phyloP scores from a whole-genome alignment of 2,888 invertebrate species.

The Cinara cedri region DNA sequence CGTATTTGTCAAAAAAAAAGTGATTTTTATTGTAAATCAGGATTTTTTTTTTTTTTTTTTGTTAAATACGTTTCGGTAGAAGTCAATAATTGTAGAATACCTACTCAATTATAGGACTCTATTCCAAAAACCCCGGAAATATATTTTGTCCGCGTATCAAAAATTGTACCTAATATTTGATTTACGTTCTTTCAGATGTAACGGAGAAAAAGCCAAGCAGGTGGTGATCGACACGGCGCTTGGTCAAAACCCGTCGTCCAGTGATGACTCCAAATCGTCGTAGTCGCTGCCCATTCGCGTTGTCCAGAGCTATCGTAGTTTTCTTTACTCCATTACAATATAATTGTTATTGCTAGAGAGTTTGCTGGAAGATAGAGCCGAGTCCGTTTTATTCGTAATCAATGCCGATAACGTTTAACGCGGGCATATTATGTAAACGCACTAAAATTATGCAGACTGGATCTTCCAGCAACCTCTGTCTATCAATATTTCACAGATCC shows the following conservation, averaged over 20 bases:
- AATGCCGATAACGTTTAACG: neutral
- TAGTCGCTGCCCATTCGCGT: neutral
- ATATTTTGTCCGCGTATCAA: too few species aligned
- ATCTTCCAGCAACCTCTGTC: slow-evolving; percentile 8
- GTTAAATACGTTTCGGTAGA: too few species aligned
- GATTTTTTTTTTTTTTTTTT: too few species aligned
- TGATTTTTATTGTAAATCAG: too few species aligned
- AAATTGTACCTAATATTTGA: neutral
- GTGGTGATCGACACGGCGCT: slow-evolving; percentile 61
- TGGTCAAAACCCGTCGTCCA: slow-evolving; percentile 52
- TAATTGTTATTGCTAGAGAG: neutral
- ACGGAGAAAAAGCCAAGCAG: slow-evolving; percentile 61
- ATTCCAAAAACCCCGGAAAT: too few species aligned
- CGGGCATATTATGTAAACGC: neutral
- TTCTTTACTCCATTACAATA: slow-evolving; percentile 6
- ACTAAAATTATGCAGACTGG: too few species aligned
- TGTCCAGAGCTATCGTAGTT: neutral
- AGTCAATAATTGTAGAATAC: too few species aligned
- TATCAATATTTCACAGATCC: neutral
- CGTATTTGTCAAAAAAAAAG: too few species aligned
- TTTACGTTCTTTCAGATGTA: slow-evolving; percentile 59
- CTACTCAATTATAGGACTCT: too few species aligned
- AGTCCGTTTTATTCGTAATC: neutral
- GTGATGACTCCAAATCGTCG: slow-evolving; percentile 43
- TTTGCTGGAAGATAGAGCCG: neutral